Percentiles rank a stretch among this genome's conserved stretches.
phyloP scores from a whole-genome alignment of 2,113 vertebrate species.

The Campylorhamphus procurvoides region DNA sequence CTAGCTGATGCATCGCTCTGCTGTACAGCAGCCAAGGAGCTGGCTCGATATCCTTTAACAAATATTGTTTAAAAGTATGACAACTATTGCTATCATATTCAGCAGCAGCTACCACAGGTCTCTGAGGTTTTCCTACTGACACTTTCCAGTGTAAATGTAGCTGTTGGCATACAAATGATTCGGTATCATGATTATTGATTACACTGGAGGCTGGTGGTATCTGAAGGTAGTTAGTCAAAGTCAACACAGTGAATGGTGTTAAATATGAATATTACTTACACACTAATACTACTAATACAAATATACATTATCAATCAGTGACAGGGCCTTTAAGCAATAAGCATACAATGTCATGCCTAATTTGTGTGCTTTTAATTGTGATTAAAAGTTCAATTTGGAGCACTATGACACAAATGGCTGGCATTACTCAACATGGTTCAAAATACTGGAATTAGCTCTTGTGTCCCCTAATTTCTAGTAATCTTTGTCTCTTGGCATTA shows the following conservation, averaged over 20 bases:
- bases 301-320: constrained; percentile 62
- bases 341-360: constrained; percentile 57
- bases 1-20: background rate
- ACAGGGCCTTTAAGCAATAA: constrained; percentile 36
- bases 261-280: constrained; percentile 62
- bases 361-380: constrained; percentile 53
- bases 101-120: constrained; percentile 27
- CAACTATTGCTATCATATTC: constrained; percentile 40
- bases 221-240: constrained; percentile 68
- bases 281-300: constrained; percentile 62
- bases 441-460: background rate
- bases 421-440: constrained; percentile 9
- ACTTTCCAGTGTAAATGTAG: constrained; percentile 31
- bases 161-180: constrained; percentile 58
- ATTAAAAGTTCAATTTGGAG: constrained; percentile 60
- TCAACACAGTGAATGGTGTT: constrained; percentile 52
- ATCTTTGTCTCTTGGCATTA: background rate
- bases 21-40: background rate
- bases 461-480: background rate
- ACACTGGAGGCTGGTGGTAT: constrained; percentile 57
- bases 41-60: background rate
- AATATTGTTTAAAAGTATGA: constrained; percentile 36
- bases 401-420: constrained; percentile 28
- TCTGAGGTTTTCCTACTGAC: constrained; percentile 47
- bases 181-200: constrained; percentile 59